Percentiles rank a stretch among this genome's conserved stretches.
phyloP scores from a whole-genome alignment of 1,140 invertebrate species.

The Bombus difficillimus region DNA sequence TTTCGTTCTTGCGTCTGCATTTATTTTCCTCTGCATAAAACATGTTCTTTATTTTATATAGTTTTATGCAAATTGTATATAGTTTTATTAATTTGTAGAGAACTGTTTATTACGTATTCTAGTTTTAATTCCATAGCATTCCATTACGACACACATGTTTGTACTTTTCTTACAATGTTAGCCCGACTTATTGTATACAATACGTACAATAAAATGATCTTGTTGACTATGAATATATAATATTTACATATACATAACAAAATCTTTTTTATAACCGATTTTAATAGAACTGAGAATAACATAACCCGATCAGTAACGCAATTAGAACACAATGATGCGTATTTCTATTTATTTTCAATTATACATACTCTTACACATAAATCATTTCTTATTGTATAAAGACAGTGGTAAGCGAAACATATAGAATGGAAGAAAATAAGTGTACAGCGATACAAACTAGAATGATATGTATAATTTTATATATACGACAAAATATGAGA shows the following conservation, averaged over 20 bases:
- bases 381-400: conserved; percentile 37
- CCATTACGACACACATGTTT: neutral
- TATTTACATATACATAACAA: neutral
- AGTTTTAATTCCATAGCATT: neutral
- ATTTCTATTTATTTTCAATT: conserved; percentile 40
- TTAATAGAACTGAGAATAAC: neutral
- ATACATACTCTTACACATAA: conserved; percentile 37
- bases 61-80: conserved; percentile 1
- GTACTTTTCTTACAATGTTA: conserved; percentile 1
- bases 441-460: conserved; percentile 34
- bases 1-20: neutral
- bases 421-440: conserved; percentile 38
- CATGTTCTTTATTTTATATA: neutral
- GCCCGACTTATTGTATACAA: neutral
- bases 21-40: neutral
- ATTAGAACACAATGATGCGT: neutral
- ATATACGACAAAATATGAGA: conserved; percentile 15
- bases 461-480: conserved; percentile 29
- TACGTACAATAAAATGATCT: neutral
- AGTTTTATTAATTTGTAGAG: neutral
- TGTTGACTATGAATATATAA: neutral
- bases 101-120: neutral
- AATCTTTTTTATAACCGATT: neutral
- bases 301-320: neutral
- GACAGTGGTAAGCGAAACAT: conserved; percentile 21